phyloP scores from a whole-genome alignment of 2,888 invertebrate genomes.

The Drosophila acutilabella region DNA sequence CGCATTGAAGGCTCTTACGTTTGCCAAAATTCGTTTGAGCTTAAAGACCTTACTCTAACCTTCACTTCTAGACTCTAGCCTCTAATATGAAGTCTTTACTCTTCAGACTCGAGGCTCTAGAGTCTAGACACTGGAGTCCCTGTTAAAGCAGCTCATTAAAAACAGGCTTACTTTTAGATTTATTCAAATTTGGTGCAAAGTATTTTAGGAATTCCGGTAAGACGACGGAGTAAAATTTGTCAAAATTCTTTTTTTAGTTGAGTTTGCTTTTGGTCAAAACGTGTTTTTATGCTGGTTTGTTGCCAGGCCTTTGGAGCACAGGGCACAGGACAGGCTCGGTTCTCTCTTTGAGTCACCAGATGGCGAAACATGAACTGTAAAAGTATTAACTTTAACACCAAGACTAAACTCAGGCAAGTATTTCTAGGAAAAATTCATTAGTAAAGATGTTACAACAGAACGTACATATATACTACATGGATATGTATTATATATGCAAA shows the following conservation, averaged over 20 bases:
- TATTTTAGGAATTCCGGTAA: too few relatives aligned
- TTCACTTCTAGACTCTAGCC: background rate
- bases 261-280: conserved; percentile 17
- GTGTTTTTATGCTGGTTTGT: too few relatives aligned
- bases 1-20: background rate
- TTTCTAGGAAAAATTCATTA: background rate
- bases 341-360: conserved; percentile 20
- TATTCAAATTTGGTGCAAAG: too few relatives aligned
- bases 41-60: conserved; percentile 7
- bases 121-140: background rate
- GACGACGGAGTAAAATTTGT: too few relatives aligned
- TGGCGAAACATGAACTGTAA: conserved; percentile 28
- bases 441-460: conserved; percentile 19
- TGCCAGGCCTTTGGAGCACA: background rate
- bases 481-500: conserved; percentile 17
- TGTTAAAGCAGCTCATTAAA: background rate
- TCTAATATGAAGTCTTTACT: too few relatives aligned
- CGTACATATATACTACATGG: conserved; percentile 1
- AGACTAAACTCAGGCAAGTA: background rate
- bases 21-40: background rate
- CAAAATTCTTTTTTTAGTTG: too few relatives aligned
- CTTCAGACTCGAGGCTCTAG: background rate
- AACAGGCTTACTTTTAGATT: background rate
- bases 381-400: too few relatives aligned
- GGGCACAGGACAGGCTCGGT: conserved; percentile 25